Base-by-base conservation (phyloP, 2,113 vertebrate genomes). In the Eurypyga helias region DNA sequence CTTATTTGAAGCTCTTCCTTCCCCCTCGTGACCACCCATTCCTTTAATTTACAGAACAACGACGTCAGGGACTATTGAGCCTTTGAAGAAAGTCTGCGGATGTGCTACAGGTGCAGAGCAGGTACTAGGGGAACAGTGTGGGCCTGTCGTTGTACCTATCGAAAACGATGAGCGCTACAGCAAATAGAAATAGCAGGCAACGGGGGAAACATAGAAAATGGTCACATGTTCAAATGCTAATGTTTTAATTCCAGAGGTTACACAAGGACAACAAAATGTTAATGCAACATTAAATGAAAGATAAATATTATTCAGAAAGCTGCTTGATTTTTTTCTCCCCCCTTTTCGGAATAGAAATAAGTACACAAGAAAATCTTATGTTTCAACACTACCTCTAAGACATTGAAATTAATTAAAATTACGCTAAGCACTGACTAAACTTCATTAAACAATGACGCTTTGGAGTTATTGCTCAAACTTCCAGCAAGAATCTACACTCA, bases 261-360 rank as follows among this genome's bases (percentile, higher is more conserved):
- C 81, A 96, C 72, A 98, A 98, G 98, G 98, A 98, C 98, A 98
- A 98, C 95, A 97, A 98, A 98, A 97, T 97, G 97, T 97, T 96
- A 98, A 98, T 98, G 98, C 98, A 98, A 98, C 98, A 98, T 97
- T 93, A 97, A 97, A 96, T 36, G 93, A 97, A 96, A 81, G 87
- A 90, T 94, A 97, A 97, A 97, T 94, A 75, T 86, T 36, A 83
- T 34, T 89, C 90, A 73, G 83, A 94, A 94, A 82, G 93, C 43
- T 6, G 33, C 64, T 92, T 71, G 38, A 5, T 13, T 83, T 52
- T 70, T 73, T 75, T 89, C 90, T 77, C 33, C 23, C 5, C 46
- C 33, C 26, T 87, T 91, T 73, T 92, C 5, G 14, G 69, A 93
- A 82, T 46, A 91, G 66, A 95, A 97, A 23, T 79, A 86, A 84